Conservation (phyloP, 1,140 invertebrate species). For the Bacillus rossius region DNA sequence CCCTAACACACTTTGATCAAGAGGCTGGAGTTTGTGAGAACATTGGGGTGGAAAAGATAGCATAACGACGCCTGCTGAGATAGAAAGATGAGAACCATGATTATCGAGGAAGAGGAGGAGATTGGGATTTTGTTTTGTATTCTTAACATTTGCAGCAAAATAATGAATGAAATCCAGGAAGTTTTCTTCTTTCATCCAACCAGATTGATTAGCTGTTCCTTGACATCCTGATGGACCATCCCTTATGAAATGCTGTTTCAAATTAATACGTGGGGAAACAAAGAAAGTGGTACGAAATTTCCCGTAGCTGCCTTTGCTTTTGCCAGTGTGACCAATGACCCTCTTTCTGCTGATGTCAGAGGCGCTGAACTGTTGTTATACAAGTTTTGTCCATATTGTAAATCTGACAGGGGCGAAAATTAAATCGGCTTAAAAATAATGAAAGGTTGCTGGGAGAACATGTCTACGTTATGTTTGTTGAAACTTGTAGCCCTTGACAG, state of each 20-base stretch:
- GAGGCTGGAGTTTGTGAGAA: too few relatives aligned
- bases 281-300: conserved; percentile 36
- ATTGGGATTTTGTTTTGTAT: too few relatives aligned
- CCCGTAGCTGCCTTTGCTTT: conserved; percentile 30
- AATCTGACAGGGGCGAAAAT: background rate
- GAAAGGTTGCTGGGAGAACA: conserved; percentile 34
- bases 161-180: background rate
- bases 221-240: conserved; percentile 36
- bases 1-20: too few relatives aligned
- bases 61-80: too few relatives aligned
- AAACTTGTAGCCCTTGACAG: conserved; percentile 38
- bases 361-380: conserved; percentile 2
- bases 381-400: conserved; percentile 4
- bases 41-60: too few relatives aligned
- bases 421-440: background rate
- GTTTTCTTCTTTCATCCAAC: background rate
- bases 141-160: too few relatives aligned
- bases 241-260: conserved; percentile 40
- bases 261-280: conserved; percentile 38
- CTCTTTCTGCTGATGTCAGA: too few relatives aligned
- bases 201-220: background rate
- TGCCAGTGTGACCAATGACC: conserved; percentile 40
- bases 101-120: too few relatives aligned
- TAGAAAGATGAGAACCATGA: too few relatives aligned
- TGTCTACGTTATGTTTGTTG: conserved; percentile 35